Conservation (phyloP, 2,797 vertebrate genomes). For the Clarias laeviceps region DNA sequence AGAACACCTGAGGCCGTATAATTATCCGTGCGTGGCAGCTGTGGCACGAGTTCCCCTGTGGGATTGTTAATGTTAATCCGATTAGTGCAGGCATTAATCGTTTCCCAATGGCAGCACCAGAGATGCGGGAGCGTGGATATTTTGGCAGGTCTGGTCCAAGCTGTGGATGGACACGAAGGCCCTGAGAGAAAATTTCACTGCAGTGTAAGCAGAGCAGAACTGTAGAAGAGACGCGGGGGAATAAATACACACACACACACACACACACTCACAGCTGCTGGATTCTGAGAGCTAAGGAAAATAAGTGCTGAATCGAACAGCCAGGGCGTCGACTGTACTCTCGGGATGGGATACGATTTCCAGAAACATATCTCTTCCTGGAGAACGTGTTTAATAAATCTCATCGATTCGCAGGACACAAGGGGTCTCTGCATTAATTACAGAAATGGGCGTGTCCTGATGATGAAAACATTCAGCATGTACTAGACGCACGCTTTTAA, state of each 20-base stretch:
- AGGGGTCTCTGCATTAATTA: not conserved
- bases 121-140: slow-evolving; percentile 66
- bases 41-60: slow-evolving; percentile 71
- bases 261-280: not conserved
- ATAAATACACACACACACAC: not conserved
- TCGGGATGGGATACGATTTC: not conserved
- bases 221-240: not conserved
- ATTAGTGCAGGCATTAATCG: slow-evolving; percentile 77
- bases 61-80: slow-evolving; percentile 77
- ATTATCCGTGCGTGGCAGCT: slow-evolving; percentile 79
- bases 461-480: not conserved
- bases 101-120: slow-evolving; percentile 66
- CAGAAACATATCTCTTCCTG: not conserved
- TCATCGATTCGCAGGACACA: not conserved
- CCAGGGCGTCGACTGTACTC: not conserved
- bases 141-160: slow-evolving; percentile 63
- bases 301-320: slow-evolving; percentile 4
- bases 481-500: not conserved
- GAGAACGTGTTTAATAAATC: not conserved
- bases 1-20: slow-evolving; percentile 71
- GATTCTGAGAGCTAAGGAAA: slow-evolving; percentile 19
- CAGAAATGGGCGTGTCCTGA: not conserved
- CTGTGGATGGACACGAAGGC: slow-evolving; percentile 61
- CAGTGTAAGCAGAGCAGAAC: slow-evolving; percentile 41
- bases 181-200: slow-evolving; percentile 45